phyloP scores from a whole-genome alignment of 1,140 invertebrate genomes.

The Heliconius eleuchia region DNA sequence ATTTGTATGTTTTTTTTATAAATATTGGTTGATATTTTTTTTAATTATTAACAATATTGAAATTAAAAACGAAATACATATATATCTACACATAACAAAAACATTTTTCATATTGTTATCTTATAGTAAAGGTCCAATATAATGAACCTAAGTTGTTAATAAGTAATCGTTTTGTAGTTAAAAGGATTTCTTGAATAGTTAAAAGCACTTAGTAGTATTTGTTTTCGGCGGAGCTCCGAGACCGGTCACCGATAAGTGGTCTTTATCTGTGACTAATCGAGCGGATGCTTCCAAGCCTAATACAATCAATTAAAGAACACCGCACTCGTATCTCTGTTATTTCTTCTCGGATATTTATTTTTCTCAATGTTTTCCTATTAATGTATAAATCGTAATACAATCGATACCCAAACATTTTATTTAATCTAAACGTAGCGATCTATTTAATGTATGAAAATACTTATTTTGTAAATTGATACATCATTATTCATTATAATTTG shows the following conservation, averaged over 20 bases:
- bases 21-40: too few relatives aligned
- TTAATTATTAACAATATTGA: too few relatives aligned
- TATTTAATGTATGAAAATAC: background rate
- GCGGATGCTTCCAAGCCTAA: constrained; percentile 46
- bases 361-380: constrained; percentile 7
- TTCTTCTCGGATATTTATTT: constrained; percentile 16
- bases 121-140: background rate
- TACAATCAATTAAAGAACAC: constrained; percentile 51
- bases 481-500: background rate
- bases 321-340: constrained; percentile 18
- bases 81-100: constrained; percentile 27
- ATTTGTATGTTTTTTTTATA: too few relatives aligned
- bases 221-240: constrained; percentile 41
- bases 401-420: background rate
- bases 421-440: background rate
- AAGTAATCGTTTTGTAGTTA: constrained; percentile 14
- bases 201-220: constrained; percentile 55
- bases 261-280: constrained; percentile 60
- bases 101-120: background rate
- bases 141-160: background rate
- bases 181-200: constrained; percentile 46
- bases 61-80: too few relatives aligned
- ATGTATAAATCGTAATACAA: background rate
- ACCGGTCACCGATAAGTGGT: constrained; percentile 53
- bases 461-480: too few relatives aligned